A percentile compares a stretch with the other conserved stretches of the same genome.
Conservation (phyloP, 1,140 invertebrate genomes). For the Maconellicoccus hirsutus region DNA sequence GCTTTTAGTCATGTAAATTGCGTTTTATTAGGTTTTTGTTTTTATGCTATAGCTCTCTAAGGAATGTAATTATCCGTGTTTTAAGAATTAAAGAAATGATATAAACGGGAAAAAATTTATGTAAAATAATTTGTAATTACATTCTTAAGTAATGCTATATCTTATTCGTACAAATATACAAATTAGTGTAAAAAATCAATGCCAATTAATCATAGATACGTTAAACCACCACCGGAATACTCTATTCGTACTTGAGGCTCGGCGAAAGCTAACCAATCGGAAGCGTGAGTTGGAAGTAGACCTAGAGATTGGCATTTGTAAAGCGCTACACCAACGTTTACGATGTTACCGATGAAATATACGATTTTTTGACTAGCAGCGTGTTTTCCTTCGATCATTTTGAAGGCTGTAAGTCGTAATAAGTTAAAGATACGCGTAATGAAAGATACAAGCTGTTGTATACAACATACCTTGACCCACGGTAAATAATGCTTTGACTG, state of each 20-base stretch:
- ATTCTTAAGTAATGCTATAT: constrained; percentile 28
- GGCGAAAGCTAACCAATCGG: constrained; percentile 97
- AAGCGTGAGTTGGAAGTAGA: constrained; percentile 88
- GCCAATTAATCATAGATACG: constrained; percentile 40
- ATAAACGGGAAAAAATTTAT: neutral
- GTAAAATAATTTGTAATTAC: constrained; percentile 27
- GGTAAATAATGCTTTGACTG: constrained; percentile 86
- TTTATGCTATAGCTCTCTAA: too few relatives aligned
- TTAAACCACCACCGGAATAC: constrained; percentile 73
- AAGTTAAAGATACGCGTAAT: neutral
- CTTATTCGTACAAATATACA: constrained; percentile 10
- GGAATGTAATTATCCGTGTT: too few relatives aligned
- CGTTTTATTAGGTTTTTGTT: too few relatives aligned
- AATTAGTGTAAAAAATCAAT: constrained; percentile 25
- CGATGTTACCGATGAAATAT: constrained; percentile 88
- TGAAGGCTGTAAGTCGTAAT: constrained; percentile 54
- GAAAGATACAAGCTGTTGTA: neutral
- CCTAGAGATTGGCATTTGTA: constrained; percentile 99
- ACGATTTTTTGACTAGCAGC: constrained; percentile 84
- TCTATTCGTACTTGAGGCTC: constrained; percentile 79
- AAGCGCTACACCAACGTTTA: constrained; percentile 81
- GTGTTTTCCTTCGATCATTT: constrained; percentile 90
- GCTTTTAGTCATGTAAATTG: too few relatives aligned
- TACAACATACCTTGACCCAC: constrained; percentile 53
- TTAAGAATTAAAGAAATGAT: neutral